Evolutionary conservation across 2,888 invertebrate species (phyloP).

Genomic region (Aradus depressus): DNA sequence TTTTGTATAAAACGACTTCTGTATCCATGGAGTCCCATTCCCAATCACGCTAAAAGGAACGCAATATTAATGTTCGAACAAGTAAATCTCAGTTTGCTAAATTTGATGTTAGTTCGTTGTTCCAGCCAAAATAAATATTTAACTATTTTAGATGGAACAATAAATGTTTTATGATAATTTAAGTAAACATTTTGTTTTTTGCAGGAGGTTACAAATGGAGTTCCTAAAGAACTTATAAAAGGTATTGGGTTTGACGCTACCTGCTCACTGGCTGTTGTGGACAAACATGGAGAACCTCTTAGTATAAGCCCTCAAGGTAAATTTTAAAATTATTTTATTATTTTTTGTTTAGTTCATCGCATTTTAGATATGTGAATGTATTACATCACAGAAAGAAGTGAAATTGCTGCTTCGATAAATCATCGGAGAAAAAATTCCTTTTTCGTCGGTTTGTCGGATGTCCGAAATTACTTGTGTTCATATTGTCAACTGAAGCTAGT

Average conservation of each 20-base stretch:
- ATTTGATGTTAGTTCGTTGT: not conserved
- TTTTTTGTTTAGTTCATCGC: conserved; percentile 6
- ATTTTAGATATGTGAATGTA: not conserved
- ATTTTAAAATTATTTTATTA: not conserved
- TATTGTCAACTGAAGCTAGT: too few relatives aligned
- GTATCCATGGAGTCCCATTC: too few relatives aligned
- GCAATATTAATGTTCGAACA: not conserved
- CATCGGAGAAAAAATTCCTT: too few relatives aligned
- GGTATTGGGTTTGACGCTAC: conserved; percentile 94
- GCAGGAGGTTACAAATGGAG: conserved; percentile 48
- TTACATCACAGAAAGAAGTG: too few relatives aligned
- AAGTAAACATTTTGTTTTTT: conserved; percentile 2
- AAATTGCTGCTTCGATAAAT: too few relatives aligned
- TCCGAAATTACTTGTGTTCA: too few relatives aligned
- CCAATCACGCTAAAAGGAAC: too few relatives aligned
- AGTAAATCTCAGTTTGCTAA: not conserved
- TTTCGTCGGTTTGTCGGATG: too few relatives aligned
- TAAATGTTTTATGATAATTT: too few relatives aligned
- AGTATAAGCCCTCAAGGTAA: conserved; percentile 55
- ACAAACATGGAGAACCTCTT: conserved; percentile 53
- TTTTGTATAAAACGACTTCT: too few relatives aligned
- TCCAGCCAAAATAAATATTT: not conserved
- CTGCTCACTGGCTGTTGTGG: conserved; percentile 78
- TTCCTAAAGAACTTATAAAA: conserved; percentile 49
- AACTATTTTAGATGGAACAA: not conserved